Conservation (phyloP, 2,113 vertebrate species). For the Myotis yumanensis region DNA sequence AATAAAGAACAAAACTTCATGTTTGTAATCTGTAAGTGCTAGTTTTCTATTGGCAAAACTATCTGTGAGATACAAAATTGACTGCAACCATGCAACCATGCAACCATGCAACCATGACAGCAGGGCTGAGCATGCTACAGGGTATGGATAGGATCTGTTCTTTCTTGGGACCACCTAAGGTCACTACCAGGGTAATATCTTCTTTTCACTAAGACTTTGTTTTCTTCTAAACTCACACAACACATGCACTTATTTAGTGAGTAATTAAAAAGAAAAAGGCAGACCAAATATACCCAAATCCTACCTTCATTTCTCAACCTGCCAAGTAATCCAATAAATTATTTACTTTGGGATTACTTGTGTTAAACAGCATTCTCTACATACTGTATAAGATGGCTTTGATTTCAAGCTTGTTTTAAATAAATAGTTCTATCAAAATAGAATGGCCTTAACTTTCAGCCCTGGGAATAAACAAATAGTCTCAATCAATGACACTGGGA, state of each 20-base stretch:
- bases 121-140: neutral
- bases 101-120: neutral
- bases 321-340: constrained; percentile 71
- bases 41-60: neutral
- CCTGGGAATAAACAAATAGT: constrained; percentile 79
- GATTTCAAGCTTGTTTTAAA: constrained; percentile 77
- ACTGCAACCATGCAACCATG: neutral
- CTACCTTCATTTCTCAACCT: constrained; percentile 71
- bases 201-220: constrained; percentile 24
- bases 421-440: constrained; percentile 79
- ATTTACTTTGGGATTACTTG: constrained; percentile 75
- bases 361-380: constrained; percentile 70
- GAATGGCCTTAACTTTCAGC: constrained; percentile 75
- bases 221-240: constrained; percentile 59
- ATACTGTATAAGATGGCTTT: constrained; percentile 72
- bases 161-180: neutral
- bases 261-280: constrained; percentile 72
- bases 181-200: neutral
- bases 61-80: neutral
- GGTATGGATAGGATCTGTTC: neutral
- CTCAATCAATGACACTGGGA: constrained; percentile 76
- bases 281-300: constrained; percentile 68
- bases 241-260: constrained; percentile 52
- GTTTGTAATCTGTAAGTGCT: constrained; percentile 29
- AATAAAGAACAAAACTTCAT: neutral